Evolutionary conservation across 2,888 invertebrate species (phyloP).

Genomic region (Eumacrocentrus americanus): DNA sequence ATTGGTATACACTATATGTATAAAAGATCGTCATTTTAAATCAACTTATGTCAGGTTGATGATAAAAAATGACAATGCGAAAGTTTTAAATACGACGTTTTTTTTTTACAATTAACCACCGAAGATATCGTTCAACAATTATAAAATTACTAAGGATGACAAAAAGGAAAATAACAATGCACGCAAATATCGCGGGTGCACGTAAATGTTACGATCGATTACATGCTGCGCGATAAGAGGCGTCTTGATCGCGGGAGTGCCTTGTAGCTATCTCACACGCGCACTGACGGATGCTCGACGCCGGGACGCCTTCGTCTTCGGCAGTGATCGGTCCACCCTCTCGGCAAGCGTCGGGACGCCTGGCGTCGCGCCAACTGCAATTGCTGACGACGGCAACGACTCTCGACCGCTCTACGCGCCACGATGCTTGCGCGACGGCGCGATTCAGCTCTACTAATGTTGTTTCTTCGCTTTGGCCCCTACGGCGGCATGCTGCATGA

Average conservation of each 20-base stretch:
- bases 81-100: no score
- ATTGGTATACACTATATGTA: no score
- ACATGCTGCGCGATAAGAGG: constrained; percentile 50
- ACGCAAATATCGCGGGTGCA: constrained; percentile 23
- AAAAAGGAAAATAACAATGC: constrained; percentile 9
- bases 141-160: constrained; percentile 5
- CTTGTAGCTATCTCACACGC: constrained; percentile 60
- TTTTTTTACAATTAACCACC: no score
- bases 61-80: no score
- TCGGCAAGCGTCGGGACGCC: constrained; percentile 58
- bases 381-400: constrained; percentile 22
- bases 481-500: no score
- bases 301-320: constrained; percentile 60
- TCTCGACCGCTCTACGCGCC: no score
- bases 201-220: constrained; percentile 39
- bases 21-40: no score
- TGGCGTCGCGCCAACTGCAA: constrained; percentile 50
- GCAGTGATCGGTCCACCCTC: constrained; percentile 56
- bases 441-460: no score
- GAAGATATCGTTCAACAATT: background rate
- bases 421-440: no score
- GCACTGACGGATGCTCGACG: constrained; percentile 61
- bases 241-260: constrained; percentile 56
- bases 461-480: no score
- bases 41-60: no score